Evolutionary conservation across 2,888 invertebrate genomes (phyloP), one percentile per base, ranked within the genome.

Genomic region (Leucophora obtusa): DNA sequence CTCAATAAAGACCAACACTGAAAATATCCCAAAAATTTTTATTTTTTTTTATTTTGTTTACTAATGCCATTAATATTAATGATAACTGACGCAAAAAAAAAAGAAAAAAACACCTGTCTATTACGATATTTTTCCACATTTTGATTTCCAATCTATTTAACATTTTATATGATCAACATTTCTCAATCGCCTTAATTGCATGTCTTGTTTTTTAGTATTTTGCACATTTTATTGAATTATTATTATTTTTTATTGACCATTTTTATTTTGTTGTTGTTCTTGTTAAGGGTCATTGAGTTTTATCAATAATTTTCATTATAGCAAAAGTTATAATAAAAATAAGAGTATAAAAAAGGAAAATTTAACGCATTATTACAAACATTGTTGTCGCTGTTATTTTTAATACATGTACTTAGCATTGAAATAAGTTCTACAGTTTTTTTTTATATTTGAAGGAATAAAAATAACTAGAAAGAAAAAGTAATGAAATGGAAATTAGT

Each of bases 161-260:
- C 51, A 38, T 33, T 63, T 58, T 43, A 18, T 14, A 17, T 38
- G 21, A 73, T 28, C 58, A 63, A 63, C 59, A 63, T 54, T 72
- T 79, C 69, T 69, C 56, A 73, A 72, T 78, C 50, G 47, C 50
- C 51, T 68, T 51, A 50, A 60, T 53, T 72, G 1, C n/a, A 18
- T 24, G 5, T 54, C 24, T 14, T 24, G n/a, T 24, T 71, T 72
- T 63, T 50, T 47, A 60, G 60, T 43, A 66, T 50, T 78, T 72
- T 77, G 47, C 43, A 60, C 60, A 54, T 60, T 77, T 60, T 43
- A 65, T 60, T 77, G 59, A 54, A 70, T 47, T 77, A 58, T 65
- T 51, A 11, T 58, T 35, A 35, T 56, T 35, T 24, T 58, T 58
- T 63, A 15, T 17, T 58, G 33, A 33, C 43, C 51, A 35, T 28